These are phyloP conservation scores for Mimachlamys varia DNA, from an alignment of 2,888 invertebrate genomes.

Conservation along the genomic window DNA sequence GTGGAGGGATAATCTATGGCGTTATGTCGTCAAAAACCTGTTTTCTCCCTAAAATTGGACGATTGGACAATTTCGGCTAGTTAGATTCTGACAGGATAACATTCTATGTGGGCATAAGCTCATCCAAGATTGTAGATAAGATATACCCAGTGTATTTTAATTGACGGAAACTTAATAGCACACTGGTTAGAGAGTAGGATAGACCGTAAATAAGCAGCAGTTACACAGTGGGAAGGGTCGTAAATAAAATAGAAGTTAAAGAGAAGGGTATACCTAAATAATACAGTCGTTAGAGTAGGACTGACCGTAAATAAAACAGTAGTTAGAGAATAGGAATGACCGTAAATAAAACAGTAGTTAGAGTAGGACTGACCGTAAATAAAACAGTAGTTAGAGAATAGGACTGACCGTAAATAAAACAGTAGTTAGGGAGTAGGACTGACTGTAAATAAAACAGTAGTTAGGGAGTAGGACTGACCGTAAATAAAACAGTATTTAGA, in stretches of 20 bases:
- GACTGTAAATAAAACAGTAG: background rate
- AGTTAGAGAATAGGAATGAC: background rate
- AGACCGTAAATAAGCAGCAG: background rate
- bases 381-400: no score
- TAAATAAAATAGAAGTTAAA: background rate
- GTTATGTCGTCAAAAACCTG: background rate
- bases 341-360: constrained; percentile 20
- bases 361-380: background rate
- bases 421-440: background rate
- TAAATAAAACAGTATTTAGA: no score
- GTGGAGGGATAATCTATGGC: background rate
- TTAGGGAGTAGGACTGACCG: background rate
- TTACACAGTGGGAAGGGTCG: background rate
- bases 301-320: background rate
- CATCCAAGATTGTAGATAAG: background rate
- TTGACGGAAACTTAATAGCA: background rate
- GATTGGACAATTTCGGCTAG: background rate
- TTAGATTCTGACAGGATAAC: background rate
- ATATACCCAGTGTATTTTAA: background rate
- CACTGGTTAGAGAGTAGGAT: background rate
- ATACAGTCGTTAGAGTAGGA: no score
- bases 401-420: no score
- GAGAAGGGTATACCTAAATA: background rate
- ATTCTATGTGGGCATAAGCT: background rate
- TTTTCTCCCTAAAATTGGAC: background rate